Percentiles rank a stretch among this genome's conserved stretches.
Conservation (phyloP, 2,797 vertebrate genomes). For the Benthosema pterotum region DNA sequence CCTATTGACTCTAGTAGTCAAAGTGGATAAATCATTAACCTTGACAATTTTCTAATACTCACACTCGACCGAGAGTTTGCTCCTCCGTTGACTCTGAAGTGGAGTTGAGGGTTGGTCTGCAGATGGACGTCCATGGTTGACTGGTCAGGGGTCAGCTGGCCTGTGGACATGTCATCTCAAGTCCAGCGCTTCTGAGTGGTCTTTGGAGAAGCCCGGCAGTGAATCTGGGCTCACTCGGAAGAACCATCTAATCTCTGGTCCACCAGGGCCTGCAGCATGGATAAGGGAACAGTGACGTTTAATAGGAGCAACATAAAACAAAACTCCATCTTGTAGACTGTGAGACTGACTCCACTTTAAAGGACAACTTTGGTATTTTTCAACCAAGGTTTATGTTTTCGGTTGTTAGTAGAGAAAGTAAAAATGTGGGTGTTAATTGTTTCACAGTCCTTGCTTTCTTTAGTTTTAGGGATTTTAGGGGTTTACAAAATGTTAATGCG, state of each 20-base stretch:
- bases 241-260: constrained; percentile 32
- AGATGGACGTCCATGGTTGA: constrained; percentile 62
- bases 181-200: neutral
- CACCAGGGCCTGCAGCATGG: constrained; percentile 32
- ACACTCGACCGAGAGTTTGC: constrained; percentile 49
- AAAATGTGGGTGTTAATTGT: too few relatives aligned
- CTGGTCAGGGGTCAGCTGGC: constrained; percentile 54
- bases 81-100: constrained; percentile 60
- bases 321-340: too few relatives aligned
- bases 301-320: too few relatives aligned
- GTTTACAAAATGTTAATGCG: too few relatives aligned
- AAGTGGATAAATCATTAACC: neutral
- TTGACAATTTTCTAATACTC: constrained; percentile 33
- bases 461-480: too few relatives aligned
- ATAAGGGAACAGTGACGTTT: constrained; percentile 11
- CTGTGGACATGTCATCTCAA: constrained; percentile 43
- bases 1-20: neutral
- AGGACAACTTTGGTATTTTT: too few relatives aligned
- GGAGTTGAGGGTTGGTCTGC: constrained; percentile 50
- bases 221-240: constrained; percentile 31
- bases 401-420: too few relatives aligned
- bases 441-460: too few relatives aligned
- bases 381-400: too few relatives aligned
- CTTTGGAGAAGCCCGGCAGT: constrained; percentile 15
- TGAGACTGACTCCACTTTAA: too few relatives aligned